These are phyloP conservation scores for Drosophila bipectinata DNA, from an alignment of 1,140 invertebrate species.

Conservation along the genomic window DNA sequence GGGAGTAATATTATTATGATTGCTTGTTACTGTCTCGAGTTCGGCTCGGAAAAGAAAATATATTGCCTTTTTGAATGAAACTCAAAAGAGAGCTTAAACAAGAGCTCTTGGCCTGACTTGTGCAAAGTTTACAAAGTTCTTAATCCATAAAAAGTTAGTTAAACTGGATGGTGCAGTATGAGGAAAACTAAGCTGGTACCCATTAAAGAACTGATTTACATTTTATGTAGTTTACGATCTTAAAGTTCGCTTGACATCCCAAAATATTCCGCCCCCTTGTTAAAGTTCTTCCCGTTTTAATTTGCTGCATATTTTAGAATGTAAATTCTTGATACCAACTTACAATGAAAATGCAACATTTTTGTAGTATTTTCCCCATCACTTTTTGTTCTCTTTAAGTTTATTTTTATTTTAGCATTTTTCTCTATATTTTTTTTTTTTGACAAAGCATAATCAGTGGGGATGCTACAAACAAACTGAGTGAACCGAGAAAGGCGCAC, in stretches of 20 bases:
- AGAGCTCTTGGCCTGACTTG: background rate
- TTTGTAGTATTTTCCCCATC: constrained; percentile 30
- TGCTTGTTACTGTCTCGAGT: constrained; percentile 10
- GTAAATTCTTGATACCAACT: constrained; percentile 50
- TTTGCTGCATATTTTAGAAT: constrained; percentile 78
- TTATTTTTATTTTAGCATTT: background rate
- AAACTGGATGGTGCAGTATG: background rate
- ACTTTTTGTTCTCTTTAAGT: constrained; percentile 1
- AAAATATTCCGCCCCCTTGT: constrained; percentile 32
- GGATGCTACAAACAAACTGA: constrained; percentile 54
- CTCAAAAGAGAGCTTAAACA: background rate
- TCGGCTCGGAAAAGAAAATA: constrained; percentile 1
- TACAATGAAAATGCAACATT: constrained; percentile 69
- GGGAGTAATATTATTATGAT: constrained; percentile 36
- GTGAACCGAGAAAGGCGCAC: constrained; percentile 38
- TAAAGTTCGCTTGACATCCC: constrained; percentile 10
- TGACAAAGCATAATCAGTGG: constrained; percentile 61
- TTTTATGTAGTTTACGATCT: background rate
- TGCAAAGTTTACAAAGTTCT: background rate
- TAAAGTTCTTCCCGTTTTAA: constrained; percentile 68
- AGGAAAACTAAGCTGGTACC: background rate
- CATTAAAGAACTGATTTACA: background rate
- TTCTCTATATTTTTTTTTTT: background rate
- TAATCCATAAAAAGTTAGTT: constrained; percentile 2
- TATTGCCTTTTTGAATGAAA: constrained; percentile 6